These are phyloP conservation scores for Ifrita kowaldi DNA, from an alignment of 2,113 vertebrate genomes.

Conservation along the genomic window DNA sequence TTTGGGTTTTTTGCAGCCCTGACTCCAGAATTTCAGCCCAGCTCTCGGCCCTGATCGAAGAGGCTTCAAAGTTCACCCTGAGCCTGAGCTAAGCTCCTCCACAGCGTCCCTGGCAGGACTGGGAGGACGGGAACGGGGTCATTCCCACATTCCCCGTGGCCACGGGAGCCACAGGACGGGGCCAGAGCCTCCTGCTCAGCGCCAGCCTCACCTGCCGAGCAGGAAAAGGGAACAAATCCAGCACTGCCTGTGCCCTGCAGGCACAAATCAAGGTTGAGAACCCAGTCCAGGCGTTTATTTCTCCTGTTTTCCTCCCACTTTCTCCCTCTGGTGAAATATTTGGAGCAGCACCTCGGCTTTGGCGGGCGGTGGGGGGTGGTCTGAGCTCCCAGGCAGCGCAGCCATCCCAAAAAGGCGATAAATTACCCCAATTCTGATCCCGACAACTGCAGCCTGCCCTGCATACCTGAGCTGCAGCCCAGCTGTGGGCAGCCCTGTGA, in stretches of 20 bases:
- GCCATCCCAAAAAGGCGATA: background rate
- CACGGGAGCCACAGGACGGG: background rate
- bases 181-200: background rate
- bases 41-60: background rate
- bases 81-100: background rate
- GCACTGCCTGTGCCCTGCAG: background rate
- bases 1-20: background rate
- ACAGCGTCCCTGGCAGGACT: fast-evolving
- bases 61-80: background rate
- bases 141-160: background rate
- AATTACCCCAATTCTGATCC: fast-evolving
- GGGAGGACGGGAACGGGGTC: background rate
- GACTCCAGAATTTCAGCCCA: background rate
- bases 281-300: background rate
- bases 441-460: fast-evolving
- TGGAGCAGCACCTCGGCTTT: background rate
- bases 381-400: background rate
- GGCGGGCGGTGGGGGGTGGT: no score
- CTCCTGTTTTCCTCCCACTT: background rate
- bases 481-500: background rate
- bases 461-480: background rate
- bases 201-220: background rate
- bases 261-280: background rate
- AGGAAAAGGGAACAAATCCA: background rate
- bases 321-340: background rate